Evolutionary conservation across 64 coral and sea anemone genomes (phyloP), one percentile per base, ranked within the genome.

Genomic region (Dendronephthya gigantea): DNA sequence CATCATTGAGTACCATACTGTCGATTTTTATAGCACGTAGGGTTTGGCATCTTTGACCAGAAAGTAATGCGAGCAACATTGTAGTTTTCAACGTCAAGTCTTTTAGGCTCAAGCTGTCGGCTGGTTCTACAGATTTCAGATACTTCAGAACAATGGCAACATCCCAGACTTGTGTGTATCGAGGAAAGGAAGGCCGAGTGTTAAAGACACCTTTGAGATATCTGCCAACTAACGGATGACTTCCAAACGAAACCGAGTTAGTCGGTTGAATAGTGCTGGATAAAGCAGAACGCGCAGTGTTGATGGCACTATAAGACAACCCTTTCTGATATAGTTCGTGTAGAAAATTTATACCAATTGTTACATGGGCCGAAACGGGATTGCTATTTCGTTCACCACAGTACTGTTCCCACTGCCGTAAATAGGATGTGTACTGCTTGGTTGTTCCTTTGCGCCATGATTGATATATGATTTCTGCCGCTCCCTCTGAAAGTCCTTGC

Each of bases 101-200:
- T 72, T 85, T 84, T 22, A 90, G 65, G 35, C 40, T 25, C n/a
- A 23, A 84, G 40, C 34, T 91, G 83, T 68, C 39, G 76, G 40
- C 85, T 84, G 13, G 13, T 7, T 82, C 83, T n/a, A 83, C 27
- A 74, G 17, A 83, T 22, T 56, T 31, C 47, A 92, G 47, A 81
- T 82, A 88, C 33, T 30, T 31, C 19, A 92, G 40, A 40, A 88
- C 86, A 88, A 85, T 48, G 34, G 52, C 50, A 59, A 92, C 45
- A 83, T 88, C 82, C 90, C 90, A 92, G n/a, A 84, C 85, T 35
- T 88, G 29, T 29, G 62, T 39, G 40, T 88, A 88, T 28, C 69
- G 69, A 32, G 69, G 58, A 2, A 30, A n/a, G 3, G 19, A 30
- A 8, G 58, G 58, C 6, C 58, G 58, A 66, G 41, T 45, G 4